Percentiles rank a stretch among this genome's conserved stretches.
Evolutionary conservation across 2,113 vertebrate genomes (phyloP).

Genomic region (Chaetorhynchus papuensis): DNA sequence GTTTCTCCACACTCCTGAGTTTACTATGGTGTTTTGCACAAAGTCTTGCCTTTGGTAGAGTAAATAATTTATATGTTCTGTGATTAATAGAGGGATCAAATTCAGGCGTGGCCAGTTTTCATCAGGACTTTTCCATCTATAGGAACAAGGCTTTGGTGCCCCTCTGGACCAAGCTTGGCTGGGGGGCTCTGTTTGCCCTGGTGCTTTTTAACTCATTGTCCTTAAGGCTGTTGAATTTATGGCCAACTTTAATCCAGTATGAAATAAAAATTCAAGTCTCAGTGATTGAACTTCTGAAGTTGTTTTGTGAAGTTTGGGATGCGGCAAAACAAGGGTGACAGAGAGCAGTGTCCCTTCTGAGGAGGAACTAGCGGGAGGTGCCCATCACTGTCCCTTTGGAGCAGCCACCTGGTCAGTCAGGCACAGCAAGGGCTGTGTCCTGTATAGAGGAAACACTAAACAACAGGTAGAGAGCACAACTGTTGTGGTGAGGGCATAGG

Average conservation of each 20-base stretch:
- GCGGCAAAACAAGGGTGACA: background rate
- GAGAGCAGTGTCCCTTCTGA: background rate
- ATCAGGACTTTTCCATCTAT: background rate
- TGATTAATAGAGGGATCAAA: background rate
- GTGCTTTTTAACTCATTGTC: background rate
- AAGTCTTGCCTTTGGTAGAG: background rate
- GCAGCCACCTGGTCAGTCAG: background rate
- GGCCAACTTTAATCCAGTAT: background rate
- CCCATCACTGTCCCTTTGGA: background rate
- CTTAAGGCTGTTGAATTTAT: background rate
- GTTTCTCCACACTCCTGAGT: background rate
- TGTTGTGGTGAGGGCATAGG: background rate
- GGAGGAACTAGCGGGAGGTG: background rate
- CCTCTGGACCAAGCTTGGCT: background rate
- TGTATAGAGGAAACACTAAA: background rate
- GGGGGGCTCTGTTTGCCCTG: background rate
- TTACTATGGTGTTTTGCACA: background rate
- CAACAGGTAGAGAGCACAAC: background rate
- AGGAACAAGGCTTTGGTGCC: background rate
- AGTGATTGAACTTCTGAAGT: background rate
- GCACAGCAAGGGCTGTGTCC: background rate
- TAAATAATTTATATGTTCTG: background rate
- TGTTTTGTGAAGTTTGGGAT: background rate
- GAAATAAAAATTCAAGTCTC: background rate
- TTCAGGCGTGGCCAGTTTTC: background rate